Conservation (phyloP, 2,888 invertebrate species). For the Mythimna vitellina region DNA sequence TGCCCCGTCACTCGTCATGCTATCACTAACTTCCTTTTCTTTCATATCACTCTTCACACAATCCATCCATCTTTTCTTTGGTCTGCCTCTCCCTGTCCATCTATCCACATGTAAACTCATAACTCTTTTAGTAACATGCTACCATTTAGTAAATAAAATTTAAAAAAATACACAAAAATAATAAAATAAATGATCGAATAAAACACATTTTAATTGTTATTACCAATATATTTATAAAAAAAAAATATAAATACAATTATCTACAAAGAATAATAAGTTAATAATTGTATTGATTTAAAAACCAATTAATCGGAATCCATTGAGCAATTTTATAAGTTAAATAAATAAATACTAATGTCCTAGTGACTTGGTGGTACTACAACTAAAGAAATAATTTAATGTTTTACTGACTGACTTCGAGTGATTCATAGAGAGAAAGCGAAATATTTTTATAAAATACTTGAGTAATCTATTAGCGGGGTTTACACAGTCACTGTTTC, state of each 20-base stretch:
- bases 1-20: too few species aligned
- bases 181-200: neutral
- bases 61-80: too few species aligned
- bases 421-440: slow-evolving; percentile 61
- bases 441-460: neutral
- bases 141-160: too few species aligned
- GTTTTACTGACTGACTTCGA: slow-evolving; percentile 63
- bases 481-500: too few species aligned
- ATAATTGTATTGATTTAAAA: slow-evolving; percentile 23
- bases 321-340: slow-evolving; percentile 29
- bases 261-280: slow-evolving; percentile 35
- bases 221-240: slow-evolving; percentile 46
- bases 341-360: slow-evolving; percentile 74
- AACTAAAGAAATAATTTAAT: slow-evolving; percentile 57
- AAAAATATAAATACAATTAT: slow-evolving; percentile 50
- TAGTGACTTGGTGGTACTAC: slow-evolving; percentile 79
- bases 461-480: neutral
- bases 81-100: too few species aligned
- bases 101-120: too few species aligned
- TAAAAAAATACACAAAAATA: neutral
- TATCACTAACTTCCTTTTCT: too few species aligned
- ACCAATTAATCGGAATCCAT: slow-evolving; percentile 17
- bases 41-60: too few species aligned
- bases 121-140: too few species aligned
- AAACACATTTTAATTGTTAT: slow-evolving; percentile 6